A percentile compares a stretch with the other conserved stretches of the same genome.
Evolutionary conservation across 2,113 vertebrate genomes (phyloP).

Genomic region (Aldabrachelys gigantea): DNA sequence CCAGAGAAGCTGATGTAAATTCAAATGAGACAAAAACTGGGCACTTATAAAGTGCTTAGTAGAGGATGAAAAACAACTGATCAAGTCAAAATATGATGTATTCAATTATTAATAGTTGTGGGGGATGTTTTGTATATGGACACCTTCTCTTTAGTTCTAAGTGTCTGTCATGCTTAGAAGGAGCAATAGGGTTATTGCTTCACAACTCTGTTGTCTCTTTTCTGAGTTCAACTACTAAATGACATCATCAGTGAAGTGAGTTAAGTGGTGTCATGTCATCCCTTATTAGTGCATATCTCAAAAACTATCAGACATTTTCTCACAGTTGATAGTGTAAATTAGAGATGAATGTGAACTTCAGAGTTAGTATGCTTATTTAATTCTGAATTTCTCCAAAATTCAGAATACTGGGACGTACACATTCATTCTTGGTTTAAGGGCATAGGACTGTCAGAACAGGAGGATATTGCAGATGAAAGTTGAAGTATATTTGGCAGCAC

Average conservation of each 20-base stretch:
- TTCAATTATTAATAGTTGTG: background rate
- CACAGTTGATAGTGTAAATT: background rate
- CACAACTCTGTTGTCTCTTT: accelerated
- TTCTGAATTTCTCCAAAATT: background rate
- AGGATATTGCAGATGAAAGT: background rate
- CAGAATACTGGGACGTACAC: background rate
- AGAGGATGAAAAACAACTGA: conserved; percentile 60
- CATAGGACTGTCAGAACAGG: background rate
- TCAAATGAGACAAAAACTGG: conserved; percentile 79
- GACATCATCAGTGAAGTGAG: accelerated
- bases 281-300: background rate
- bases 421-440: background rate
- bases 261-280: accelerated
- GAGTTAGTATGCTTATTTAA: background rate
- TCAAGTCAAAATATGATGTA: conserved; percentile 55
- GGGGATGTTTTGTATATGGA: background rate
- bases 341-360: background rate
- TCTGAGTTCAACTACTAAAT: accelerated
- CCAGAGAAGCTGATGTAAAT: conserved; percentile 78
- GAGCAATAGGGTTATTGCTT: background rate
- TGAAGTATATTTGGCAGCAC: background rate
- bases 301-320: background rate
- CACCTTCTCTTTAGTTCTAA: accelerated
- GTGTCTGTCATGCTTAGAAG: accelerated
- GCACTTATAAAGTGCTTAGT: conserved; percentile 76